Evolutionary conservation across 1,140 invertebrate species (phyloP), one percentile per base, ranked within the genome.

Genomic region (Drosophila kikkawai): DNA sequence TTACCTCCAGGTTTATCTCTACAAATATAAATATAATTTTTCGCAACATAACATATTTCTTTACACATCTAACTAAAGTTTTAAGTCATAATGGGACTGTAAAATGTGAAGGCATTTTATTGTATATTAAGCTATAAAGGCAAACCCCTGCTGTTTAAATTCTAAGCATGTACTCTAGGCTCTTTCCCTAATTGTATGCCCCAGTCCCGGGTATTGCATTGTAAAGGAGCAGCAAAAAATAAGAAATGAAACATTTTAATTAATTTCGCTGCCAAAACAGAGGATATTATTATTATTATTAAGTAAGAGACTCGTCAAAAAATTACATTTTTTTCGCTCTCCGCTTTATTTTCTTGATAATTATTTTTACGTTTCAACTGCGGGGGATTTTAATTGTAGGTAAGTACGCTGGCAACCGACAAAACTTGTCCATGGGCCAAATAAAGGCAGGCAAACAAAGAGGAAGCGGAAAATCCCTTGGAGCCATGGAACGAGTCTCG

Each of bases 231-330:
- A 42, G 8, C 51, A 13, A 19, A 73, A 29, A 70, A 59, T 59
- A 73, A 70, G 42, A 32, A 44, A 29, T 22, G 68, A 60, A 74
- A 60, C 22, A 73, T 73, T 74, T 74, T 73, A 74, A 74, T 74
- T 74, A 80, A 87, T 88, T 78, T 78, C 13, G 15, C 67, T 36
- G 61, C 51, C 57, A 55, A 63, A 74, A 64, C 34, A 50, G 56
- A 69, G 80, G 65, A 71, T 65, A 80, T 82, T 78, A 87, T 86
- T 82, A 79, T 82, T 70, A 78, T 87, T 80, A 80, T 80, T 66
- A 79, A 51, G 73, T 73, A 71, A 22, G 55, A 74, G 51, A 73
- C 55, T 42, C 70, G 77, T 53, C 15, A 32, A 57, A 78, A 69
- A 69, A 44, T 67, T 53, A 60, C 11, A 51, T 50, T 67, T 71